Percentiles rank a stretch among this genome's conserved stretches.
Evolutionary conservation across 2,113 vertebrate genomes (phyloP).

Genomic region (Corythornis vintsioides): DNA sequence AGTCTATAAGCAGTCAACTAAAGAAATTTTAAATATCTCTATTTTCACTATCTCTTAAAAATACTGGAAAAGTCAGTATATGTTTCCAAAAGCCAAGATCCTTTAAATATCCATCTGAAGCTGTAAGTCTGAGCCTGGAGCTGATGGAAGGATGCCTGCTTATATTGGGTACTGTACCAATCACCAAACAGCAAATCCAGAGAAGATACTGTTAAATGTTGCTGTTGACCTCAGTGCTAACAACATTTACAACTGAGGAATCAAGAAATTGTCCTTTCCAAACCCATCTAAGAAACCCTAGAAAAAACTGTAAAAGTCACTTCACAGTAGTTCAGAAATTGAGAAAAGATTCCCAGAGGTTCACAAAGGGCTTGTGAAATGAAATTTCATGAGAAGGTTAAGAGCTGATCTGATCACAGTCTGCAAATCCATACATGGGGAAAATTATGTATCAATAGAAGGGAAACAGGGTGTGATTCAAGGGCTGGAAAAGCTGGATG

Average conservation of each 20-base stretch:
- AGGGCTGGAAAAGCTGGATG: neutral
- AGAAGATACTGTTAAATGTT: neutral
- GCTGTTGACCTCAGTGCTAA: neutral
- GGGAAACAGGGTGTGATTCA: neutral
- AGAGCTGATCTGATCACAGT: neutral
- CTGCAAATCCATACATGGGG: neutral
- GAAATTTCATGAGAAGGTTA: neutral
- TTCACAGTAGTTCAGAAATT: neutral
- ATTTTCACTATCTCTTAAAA: neutral
- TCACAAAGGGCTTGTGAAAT: neutral
- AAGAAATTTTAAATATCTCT: neutral
- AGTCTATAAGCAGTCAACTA: neutral
- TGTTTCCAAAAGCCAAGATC: neutral
- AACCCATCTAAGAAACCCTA: neutral
- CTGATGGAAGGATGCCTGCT: neutral
- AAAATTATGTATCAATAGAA: neutral
- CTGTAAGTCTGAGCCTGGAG: neutral
- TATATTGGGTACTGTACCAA: neutral
- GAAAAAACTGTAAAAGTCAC: neutral
- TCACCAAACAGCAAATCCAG: neutral
- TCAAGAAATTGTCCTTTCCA: neutral
- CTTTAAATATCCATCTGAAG: neutral
- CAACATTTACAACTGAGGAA: neutral
- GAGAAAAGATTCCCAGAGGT: neutral
- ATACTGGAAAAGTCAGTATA: neutral